These are phyloP conservation scores for Prenolepis imparis DNA, from an alignment of 2,888 invertebrate species.

Conservation along the genomic window DNA sequence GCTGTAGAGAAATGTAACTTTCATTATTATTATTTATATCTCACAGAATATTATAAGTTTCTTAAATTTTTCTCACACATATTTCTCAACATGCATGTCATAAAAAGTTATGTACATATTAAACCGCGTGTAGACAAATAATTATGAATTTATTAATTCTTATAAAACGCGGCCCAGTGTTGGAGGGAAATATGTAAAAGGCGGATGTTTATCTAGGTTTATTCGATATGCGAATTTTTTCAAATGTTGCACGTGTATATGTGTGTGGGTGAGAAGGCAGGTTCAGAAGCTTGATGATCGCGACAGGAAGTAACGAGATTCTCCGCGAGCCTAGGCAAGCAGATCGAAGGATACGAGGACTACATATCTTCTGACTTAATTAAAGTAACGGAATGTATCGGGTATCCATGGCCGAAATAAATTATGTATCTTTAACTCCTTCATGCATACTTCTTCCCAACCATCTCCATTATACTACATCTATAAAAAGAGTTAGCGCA, in stretches of 20 bases:
- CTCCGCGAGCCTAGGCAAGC: conserved; percentile 25
- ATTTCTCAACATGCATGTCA: neutral
- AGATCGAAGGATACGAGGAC: conserved; percentile 33
- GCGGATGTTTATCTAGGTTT: conserved; percentile 52
- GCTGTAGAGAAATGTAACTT: neutral
- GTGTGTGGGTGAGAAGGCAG: neutral
- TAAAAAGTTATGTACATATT: neutral
- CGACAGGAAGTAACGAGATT: conserved; percentile 42
- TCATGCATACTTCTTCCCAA: neutral
- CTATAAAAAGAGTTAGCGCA: neutral
- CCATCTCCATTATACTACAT: neutral
- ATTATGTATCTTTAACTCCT: neutral
- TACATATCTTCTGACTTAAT: conserved; percentile 50
- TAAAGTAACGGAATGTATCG: conserved; percentile 41
- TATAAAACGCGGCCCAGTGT: neutral
- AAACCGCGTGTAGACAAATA: neutral
- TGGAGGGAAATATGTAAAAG: neutral
- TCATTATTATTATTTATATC: neutral
- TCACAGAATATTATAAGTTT: neutral
- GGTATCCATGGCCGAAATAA: conserved; percentile 38
- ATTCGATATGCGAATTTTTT: conserved; percentile 9
- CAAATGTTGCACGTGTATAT: neutral
- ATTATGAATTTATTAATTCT: neutral
- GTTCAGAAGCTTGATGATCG: conserved; percentile 32
- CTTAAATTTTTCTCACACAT: neutral